Percentiles rank a stretch among this genome's conserved stretches.
phyloP scores from a whole-genome alignment of 2,888 invertebrate species.

The Rotaria socialis region DNA sequence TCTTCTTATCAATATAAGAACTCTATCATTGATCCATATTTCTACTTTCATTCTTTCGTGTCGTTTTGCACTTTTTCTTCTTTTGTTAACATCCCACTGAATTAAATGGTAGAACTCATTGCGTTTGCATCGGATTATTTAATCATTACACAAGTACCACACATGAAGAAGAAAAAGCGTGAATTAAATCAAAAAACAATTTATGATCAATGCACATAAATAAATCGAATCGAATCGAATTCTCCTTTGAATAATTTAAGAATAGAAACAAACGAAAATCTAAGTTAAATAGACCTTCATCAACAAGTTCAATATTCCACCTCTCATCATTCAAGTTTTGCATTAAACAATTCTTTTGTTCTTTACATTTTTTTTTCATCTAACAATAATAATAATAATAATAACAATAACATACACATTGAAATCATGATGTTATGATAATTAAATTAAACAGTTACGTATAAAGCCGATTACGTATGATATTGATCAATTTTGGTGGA shows the following conservation, averaged over 20 bases:
- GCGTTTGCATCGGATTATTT: conserved; percentile 4
- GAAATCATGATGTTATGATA: not conserved
- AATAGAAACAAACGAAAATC: not conserved
- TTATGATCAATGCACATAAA: not conserved
- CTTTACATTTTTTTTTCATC: not conserved
- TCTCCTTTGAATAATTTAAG: not conserved
- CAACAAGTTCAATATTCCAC: too few species aligned
- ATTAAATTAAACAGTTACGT: not conserved
- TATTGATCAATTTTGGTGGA: not conserved
- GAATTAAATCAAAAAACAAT: conserved; percentile 17
- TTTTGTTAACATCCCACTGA: not conserved
- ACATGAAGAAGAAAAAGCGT: not conserved
- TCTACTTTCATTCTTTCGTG: not conserved
- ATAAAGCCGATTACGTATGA: not conserved
- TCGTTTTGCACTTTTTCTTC: not conserved
- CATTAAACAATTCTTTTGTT: not conserved
- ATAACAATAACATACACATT: not conserved
- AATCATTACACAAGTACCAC: not conserved
- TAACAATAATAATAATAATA: not conserved
- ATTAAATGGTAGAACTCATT: not conserved
- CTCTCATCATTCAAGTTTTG: not conserved
- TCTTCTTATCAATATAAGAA: not conserved
- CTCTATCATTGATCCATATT: not conserved
- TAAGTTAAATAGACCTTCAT: not conserved
- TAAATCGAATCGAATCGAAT: not conserved